phyloP scores from a whole-genome alignment of 2,888 invertebrate genomes.

The Amphipoea oculea region DNA sequence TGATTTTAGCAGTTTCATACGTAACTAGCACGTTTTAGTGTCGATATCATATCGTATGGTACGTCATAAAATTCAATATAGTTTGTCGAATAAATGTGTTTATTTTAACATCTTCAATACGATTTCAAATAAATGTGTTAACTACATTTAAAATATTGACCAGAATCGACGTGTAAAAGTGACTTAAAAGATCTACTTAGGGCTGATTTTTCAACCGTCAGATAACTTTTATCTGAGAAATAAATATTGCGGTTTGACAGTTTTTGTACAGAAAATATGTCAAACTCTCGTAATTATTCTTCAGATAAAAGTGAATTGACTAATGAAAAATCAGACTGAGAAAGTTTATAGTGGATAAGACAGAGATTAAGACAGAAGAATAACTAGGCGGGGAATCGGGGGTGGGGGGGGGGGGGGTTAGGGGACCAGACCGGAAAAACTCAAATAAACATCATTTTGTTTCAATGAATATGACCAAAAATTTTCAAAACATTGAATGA shows the following conservation, averaged over 20 bases:
- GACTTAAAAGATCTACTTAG: neutral
- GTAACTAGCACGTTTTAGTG: neutral
- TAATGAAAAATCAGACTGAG: too few species aligned
- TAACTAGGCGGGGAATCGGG: too few species aligned
- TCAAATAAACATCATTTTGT: too few species aligned
- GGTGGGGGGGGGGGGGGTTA: too few species aligned
- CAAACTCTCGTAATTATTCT: too few species aligned
- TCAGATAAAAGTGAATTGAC: too few species aligned
- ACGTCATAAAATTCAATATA: neutral
- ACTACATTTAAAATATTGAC: neutral
- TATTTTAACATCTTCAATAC: too few species aligned
- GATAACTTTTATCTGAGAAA: neutral
- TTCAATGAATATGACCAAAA: too few species aligned
- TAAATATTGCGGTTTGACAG: neutral
- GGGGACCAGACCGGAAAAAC: too few species aligned
- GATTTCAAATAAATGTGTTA: too few species aligned
- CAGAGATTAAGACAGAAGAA: too few species aligned
- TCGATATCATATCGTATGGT: neutral
- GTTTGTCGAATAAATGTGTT: neutral
- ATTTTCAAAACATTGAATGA: neutral
- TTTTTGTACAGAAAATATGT: neutral
- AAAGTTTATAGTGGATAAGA: too few species aligned
- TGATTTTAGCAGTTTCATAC: constrained; percentile 16
- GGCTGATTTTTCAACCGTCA: neutral
- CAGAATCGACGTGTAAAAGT: neutral